Evolutionary conservation across 2,888 invertebrate genomes (phyloP).

Genomic region (Diplazon laetatorius): DNA sequence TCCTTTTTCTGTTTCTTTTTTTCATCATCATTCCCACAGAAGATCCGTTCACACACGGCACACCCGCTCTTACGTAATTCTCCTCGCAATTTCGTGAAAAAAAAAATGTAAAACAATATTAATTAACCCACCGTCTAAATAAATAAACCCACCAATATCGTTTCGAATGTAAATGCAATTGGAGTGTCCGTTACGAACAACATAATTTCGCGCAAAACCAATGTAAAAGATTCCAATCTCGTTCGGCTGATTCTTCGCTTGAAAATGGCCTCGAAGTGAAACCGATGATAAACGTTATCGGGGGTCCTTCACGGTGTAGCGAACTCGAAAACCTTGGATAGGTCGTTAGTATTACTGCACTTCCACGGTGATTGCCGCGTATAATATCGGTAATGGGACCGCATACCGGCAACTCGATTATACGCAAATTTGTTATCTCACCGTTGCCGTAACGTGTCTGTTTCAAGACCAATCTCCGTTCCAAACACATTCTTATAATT

Average conservation of each 20-base stretch:
- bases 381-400: conserved; percentile 55
- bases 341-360: conserved; percentile 42
- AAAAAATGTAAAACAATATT: too few relatives aligned
- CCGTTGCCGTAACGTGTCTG: conserved; percentile 31
- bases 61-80: too few relatives aligned
- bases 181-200: too few relatives aligned
- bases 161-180: too few relatives aligned
- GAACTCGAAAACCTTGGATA: conserved; percentile 50
- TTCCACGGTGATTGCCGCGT: conserved; percentile 40
- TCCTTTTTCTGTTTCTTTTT: too few relatives aligned
- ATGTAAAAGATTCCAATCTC: conserved; percentile 10
- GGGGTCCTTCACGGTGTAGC: conserved; percentile 16
- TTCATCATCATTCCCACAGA: too few relatives aligned
- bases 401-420: conserved; percentile 48
- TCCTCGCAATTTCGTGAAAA: too few relatives aligned
- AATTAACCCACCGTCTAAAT: too few relatives aligned
- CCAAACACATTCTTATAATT: neutral
- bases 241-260: conserved; percentile 44
- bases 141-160: too few relatives aligned
- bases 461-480: conserved; percentile 24
- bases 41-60: too few relatives aligned
- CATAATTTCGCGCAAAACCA: too few relatives aligned
- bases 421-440: conserved; percentile 49
- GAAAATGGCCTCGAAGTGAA: conserved; percentile 45
- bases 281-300: conserved; percentile 60